Conservation (phyloP, 2,888 invertebrate species). For the Drosophila leonis region DNA sequence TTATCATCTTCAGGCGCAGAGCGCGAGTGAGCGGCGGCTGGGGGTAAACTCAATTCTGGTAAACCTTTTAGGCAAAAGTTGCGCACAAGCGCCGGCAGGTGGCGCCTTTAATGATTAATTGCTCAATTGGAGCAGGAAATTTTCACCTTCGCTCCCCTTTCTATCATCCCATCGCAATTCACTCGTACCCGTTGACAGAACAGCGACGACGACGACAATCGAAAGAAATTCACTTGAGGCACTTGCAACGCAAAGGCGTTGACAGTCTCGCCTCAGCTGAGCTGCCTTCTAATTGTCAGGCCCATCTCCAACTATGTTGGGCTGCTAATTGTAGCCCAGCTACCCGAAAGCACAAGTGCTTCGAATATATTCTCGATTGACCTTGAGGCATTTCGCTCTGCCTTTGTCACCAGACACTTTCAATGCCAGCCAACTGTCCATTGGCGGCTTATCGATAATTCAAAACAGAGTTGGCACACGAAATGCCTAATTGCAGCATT, state of each 20-base stretch:
- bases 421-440: neutral
- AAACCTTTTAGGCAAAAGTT: slow-evolving; percentile 67
- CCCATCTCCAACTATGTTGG: slow-evolving; percentile 5
- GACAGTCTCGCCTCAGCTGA: slow-evolving; percentile 25
- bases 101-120: slow-evolving; percentile 73
- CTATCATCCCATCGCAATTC: neutral
- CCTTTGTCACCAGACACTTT: neutral
- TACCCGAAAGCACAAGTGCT: neutral
- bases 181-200: slow-evolving; percentile 27
- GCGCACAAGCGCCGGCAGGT: slow-evolving; percentile 45
- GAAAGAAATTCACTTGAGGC: slow-evolving; percentile 23
- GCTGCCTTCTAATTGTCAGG: slow-evolving; percentile 34
- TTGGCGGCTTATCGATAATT: slow-evolving; percentile 11
- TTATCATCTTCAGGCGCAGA: slow-evolving; percentile 70
- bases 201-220: slow-evolving; percentile 17
- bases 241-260: slow-evolving; percentile 22
- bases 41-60: neutral
- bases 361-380: slow-evolving; percentile 22
- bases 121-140: slow-evolving; percentile 67
- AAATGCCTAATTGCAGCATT: slow-evolving; percentile 12
- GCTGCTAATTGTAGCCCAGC: slow-evolving; percentile 28
- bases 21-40: slow-evolving; percentile 8
- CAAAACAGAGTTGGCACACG: slow-evolving; percentile 12
- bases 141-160: neutral
- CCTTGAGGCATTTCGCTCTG: slow-evolving; percentile 11